Percentiles rank a stretch among this genome's conserved stretches.
These are phyloP conservation scores for Caradrina kadenii DNA, from an alignment of 2,888 invertebrate genomes.

Conservation along the genomic window DNA sequence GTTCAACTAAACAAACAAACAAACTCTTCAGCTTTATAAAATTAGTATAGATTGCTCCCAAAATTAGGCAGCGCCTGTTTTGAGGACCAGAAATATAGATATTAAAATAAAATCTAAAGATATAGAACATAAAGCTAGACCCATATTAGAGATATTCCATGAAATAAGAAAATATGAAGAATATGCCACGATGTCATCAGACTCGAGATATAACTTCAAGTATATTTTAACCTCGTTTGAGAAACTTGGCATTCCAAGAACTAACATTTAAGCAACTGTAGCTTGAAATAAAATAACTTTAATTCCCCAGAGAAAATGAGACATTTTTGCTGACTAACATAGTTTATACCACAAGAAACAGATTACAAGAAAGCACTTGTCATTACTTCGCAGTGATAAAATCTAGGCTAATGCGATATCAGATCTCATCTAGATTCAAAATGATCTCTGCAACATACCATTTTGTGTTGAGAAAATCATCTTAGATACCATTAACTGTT, in stretches of 20 bases:
- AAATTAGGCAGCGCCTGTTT: no score
- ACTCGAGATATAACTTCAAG: background rate
- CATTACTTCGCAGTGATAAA: constrained; percentile 51
- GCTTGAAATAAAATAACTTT: constrained; percentile 17
- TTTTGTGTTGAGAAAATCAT: constrained; percentile 44
- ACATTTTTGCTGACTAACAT: constrained; percentile 55
- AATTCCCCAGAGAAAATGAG: constrained; percentile 30
- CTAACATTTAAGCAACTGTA: constrained; percentile 10
- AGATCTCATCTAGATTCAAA: constrained; percentile 47
- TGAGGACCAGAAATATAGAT: no score
- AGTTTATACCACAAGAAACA: constrained; percentile 46
- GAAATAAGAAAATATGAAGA: background rate
- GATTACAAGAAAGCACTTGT: constrained; percentile 53
- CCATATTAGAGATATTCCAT: no score
- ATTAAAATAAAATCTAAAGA: no score
- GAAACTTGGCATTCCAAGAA: constrained; percentile 21
- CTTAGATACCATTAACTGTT: constrained; percentile 20
- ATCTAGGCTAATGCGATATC: constrained; percentile 56
- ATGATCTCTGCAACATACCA: constrained; percentile 47
- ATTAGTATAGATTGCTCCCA: no score
- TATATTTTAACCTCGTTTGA: constrained; percentile 13
- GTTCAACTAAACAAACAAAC: no score
- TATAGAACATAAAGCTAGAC: no score
- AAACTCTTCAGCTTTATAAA: no score
- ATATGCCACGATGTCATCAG: constrained; percentile 1